Percentiles rank a stretch among this genome's conserved stretches.
phyloP scores from a whole-genome alignment of 2,888 invertebrate species.

The Amphiduros pacificus region DNA sequence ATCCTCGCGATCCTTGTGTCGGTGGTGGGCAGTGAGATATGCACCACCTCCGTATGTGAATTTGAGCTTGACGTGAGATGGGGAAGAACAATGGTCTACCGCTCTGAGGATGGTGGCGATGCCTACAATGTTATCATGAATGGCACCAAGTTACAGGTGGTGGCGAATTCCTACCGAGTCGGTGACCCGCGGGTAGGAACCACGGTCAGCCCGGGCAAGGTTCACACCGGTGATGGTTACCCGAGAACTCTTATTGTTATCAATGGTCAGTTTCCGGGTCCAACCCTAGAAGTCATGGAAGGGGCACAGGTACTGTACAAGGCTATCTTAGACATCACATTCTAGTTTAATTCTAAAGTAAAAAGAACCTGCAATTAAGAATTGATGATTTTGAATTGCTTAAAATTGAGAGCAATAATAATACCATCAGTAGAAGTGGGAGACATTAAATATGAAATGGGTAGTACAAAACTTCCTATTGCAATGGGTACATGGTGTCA shows the following conservation, averaged over 20 bases:
- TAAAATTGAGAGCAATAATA: too few relatives aligned
- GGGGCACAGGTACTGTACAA: slow-evolving; percentile 6
- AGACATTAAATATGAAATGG: too few relatives aligned
- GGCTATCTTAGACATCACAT: too few relatives aligned
- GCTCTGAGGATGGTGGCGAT: background rate
- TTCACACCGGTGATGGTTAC: slow-evolving; percentile 9
- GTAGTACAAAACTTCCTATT: too few relatives aligned
- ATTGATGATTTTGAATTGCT: too few relatives aligned
- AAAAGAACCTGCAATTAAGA: too few relatives aligned
- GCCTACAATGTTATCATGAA: background rate
- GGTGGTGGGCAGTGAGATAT: background rate
- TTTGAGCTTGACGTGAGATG: slow-evolving; percentile 5
- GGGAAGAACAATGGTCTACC: background rate
- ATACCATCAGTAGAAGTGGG: too few relatives aligned
- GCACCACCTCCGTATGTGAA: background rate
- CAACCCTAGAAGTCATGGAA: slow-evolving; percentile 13
- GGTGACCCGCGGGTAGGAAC: background rate
- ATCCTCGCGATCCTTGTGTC: too few relatives aligned
- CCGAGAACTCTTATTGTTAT: slow-evolving; percentile 3
- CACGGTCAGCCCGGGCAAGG: background rate
- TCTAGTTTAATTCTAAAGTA: too few relatives aligned
- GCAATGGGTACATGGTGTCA: too few relatives aligned
- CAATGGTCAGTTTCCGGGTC: slow-evolving; percentile 15
- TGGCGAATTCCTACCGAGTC: background rate
- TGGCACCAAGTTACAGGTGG: slow-evolving; percentile 3